Percentiles rank a stretch among this genome's conserved stretches.
phyloP scores from a whole-genome alignment of 37 sponge, comb jelly and placozoan species.

The Amphimedon queenslandica region DNA sequence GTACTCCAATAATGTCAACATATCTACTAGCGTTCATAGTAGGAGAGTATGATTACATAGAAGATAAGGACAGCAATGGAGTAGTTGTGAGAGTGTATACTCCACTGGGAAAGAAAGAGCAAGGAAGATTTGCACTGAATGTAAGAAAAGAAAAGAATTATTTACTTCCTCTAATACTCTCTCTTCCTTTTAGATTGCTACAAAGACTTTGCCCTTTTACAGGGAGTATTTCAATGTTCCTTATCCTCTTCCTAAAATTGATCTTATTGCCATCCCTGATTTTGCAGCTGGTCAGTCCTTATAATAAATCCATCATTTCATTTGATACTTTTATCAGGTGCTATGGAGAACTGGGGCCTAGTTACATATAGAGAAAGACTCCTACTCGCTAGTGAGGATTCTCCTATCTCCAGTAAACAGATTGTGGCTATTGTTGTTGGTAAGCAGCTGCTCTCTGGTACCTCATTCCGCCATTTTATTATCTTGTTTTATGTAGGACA shows the following conservation, averaged over 20 bases:
- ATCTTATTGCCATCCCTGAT: conserved; percentile 93
- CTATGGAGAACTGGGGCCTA: no score
- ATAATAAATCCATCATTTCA: not conserved
- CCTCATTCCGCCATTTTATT: no score
- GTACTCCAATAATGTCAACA: conserved; percentile 87
- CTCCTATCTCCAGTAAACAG: conserved; percentile 55
- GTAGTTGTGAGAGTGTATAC: conserved; percentile 89
- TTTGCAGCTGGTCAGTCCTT: conserved; percentile 68
- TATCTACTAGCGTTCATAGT: conserved; percentile 95
- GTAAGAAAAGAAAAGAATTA: conserved; percentile 19
- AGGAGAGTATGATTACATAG: conserved; percentile 94
- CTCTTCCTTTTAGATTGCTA: conserved; percentile 71
- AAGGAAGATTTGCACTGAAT: conserved; percentile 83
- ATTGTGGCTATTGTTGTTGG: conserved; percentile 77
- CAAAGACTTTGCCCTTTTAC: conserved; percentile 93
- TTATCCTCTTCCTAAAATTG: conserved; percentile 93
- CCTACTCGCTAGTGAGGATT: conserved; percentile 51
- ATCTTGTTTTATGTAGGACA: no score
- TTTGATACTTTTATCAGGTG: conserved; percentile 98
- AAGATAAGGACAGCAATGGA: conserved; percentile 65
- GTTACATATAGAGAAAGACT: conserved; percentile 81
- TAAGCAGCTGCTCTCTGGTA: no score
- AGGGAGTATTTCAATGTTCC: conserved; percentile 76
- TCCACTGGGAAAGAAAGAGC: conserved; percentile 84
- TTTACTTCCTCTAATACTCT: not conserved